phyloP scores from a whole-genome alignment of 2,797 vertebrate genomes.

The Sebastes glaucus region DNA sequence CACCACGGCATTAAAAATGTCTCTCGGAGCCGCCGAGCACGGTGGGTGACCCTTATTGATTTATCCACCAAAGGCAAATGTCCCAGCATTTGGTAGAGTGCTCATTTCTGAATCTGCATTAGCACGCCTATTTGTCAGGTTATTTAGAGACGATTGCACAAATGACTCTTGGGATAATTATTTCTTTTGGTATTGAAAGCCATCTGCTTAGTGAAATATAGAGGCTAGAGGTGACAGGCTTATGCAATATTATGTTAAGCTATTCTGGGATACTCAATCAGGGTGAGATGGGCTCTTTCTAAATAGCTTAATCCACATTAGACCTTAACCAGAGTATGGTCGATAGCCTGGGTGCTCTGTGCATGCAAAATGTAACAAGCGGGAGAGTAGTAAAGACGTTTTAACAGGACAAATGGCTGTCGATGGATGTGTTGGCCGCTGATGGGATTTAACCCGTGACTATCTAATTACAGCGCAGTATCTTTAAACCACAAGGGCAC shows the following conservation, averaged over 20 bases:
- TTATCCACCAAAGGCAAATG: constrained; percentile 21
- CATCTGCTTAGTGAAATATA: constrained; percentile 33
- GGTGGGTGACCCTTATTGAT: constrained; percentile 24
- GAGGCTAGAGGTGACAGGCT: constrained; percentile 14
- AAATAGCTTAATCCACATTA: constrained; percentile 60
- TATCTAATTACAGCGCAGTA: constrained; percentile 54
- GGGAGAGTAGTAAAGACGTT: constrained; percentile 7
- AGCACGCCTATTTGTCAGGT: constrained; percentile 31
- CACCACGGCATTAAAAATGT: not conserved
- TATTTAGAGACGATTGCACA: constrained; percentile 26
- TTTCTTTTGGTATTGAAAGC: constrained; percentile 46
- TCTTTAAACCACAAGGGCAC: constrained; percentile 50
- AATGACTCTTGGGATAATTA: constrained; percentile 38
- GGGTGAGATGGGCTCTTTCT: constrained; percentile 36
- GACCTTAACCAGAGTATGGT: constrained; percentile 16
- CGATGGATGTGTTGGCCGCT: not conserved
- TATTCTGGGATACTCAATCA: constrained; percentile 45
- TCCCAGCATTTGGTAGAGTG: constrained; percentile 5
- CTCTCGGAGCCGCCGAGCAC: not conserved
- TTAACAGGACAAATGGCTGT: constrained; percentile 36
- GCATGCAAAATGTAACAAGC: constrained; percentile 38
- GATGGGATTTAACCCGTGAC: constrained; percentile 53
- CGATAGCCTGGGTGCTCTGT: constrained; percentile 9
- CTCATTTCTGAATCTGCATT: constrained; percentile 25
- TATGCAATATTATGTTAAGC: constrained; percentile 18